These are phyloP conservation scores for Capricornis sumatraensis DNA, from an alignment of 2,113 vertebrate genomes.

Conservation along the genomic window DNA sequence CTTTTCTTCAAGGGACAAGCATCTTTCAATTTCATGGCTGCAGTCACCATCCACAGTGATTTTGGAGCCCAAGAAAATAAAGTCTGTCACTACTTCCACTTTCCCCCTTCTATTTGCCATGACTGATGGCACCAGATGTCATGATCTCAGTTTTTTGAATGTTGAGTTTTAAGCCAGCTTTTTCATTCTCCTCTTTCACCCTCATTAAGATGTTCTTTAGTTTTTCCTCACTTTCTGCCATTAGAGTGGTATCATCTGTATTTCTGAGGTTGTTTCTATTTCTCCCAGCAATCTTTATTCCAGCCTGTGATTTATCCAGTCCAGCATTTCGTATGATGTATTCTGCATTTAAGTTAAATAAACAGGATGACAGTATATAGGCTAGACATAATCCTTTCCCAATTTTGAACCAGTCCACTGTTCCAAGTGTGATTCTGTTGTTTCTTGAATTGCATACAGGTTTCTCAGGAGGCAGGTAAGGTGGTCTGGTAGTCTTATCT, in stretches of 20 bases:
- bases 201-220: background rate
- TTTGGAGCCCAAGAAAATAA: background rate
- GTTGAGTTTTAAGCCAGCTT: background rate
- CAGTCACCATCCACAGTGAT: background rate
- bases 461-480: background rate
- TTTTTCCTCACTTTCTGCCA: background rate
- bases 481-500: background rate
- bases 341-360: background rate
- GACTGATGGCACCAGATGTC: background rate
- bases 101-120: background rate
- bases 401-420: background rate
- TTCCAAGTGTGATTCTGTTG: background rate
- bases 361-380: background rate
- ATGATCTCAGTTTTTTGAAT: background rate
- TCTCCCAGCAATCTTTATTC: background rate
- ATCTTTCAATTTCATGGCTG: background rate
- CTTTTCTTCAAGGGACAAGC: background rate
- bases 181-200: background rate
- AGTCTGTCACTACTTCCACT: background rate
- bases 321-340: background rate
- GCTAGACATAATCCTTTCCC: background rate
- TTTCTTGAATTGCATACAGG: background rate
- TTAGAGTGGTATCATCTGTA: background rate
- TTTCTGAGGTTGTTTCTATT: background rate
- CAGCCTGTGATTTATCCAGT: background rate